Evolutionary conservation across 2,888 invertebrate species (phyloP).

Genomic region (Drosophila differens): DNA sequence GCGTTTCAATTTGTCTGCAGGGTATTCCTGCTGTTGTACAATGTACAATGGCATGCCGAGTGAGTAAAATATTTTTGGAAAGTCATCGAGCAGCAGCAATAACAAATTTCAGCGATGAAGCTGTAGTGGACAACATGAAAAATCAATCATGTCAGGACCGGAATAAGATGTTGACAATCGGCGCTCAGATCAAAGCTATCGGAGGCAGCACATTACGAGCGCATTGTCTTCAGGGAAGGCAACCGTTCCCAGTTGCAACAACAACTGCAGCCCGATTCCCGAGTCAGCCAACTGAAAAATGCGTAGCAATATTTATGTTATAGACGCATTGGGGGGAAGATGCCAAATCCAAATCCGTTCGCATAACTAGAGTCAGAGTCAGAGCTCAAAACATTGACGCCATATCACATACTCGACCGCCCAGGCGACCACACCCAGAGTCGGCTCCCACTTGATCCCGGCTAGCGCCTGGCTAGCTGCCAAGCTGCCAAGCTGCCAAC

Average conservation of each 20-base stretch:
- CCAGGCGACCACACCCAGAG: conserved; percentile 64
- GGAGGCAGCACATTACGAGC: conserved; percentile 56
- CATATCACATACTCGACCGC: conserved; percentile 72
- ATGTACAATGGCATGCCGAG: conserved; percentile 18
- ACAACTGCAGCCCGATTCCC: not conserved
- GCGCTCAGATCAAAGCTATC: conserved; percentile 64
- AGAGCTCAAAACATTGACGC: conserved; percentile 42
- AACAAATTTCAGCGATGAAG: conserved; percentile 46
- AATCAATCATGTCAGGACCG: conserved; percentile 83
- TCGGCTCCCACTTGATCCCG: conserved; percentile 76
- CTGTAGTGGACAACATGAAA: conserved; percentile 70
- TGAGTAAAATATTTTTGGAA: conserved; percentile 81
- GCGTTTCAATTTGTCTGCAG: conserved; percentile 1
- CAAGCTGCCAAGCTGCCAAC: conserved; percentile 34
- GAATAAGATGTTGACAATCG: conserved; percentile 83
- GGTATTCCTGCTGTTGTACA: conserved; percentile 10
- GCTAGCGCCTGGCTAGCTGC: conserved; percentile 62
- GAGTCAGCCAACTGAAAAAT: conserved; percentile 43
- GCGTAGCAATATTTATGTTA: conserved; percentile 73
- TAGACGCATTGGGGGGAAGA: conserved; percentile 53
- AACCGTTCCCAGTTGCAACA: conserved; percentile 13
- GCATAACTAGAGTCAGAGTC: conserved; percentile 12
- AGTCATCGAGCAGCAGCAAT: conserved; percentile 61
- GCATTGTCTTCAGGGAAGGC: conserved; percentile 53
- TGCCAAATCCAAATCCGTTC: conserved; percentile 71